These are phyloP conservation scores for Drosophila micromelanica DNA, from an alignment of 1,140 invertebrate species.

Conservation along the genomic window DNA sequence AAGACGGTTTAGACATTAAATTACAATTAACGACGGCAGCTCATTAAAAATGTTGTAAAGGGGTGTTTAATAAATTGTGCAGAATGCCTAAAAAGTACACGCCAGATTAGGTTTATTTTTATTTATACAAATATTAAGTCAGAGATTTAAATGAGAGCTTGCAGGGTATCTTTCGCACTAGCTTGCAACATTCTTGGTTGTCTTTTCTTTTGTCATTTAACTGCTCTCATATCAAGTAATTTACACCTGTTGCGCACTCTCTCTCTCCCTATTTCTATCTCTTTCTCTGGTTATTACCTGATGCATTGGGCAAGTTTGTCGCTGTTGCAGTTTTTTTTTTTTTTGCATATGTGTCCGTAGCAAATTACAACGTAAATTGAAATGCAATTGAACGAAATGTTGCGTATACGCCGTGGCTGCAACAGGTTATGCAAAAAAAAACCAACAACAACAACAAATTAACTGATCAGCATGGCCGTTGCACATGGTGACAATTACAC, in stretches of 20 bases:
- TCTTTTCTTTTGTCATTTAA: constrained; percentile 10
- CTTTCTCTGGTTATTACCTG: constrained; percentile 4
- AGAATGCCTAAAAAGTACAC: too few relatives aligned
- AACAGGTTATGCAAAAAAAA: constrained; percentile 64
- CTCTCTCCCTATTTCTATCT: not conserved
- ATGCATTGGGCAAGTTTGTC: constrained; percentile 45
- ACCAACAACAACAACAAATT: constrained; percentile 48
- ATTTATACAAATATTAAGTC: not conserved
- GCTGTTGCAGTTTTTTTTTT: constrained; percentile 32
- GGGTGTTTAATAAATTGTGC: too few relatives aligned
- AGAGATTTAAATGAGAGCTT: not conserved
- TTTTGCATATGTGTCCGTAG: constrained; percentile 58
- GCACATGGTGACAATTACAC: constrained; percentile 39
- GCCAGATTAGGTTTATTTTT: too few relatives aligned
- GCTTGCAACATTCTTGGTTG: not conserved
- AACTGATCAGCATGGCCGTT: constrained; percentile 48
- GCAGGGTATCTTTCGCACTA: not conserved
- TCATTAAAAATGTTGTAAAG: not conserved
- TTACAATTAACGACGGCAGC: constrained; percentile 25
- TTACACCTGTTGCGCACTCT: constrained; percentile 18
- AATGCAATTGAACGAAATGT: constrained; percentile 75
- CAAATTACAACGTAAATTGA: constrained; percentile 70
- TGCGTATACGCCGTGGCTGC: constrained; percentile 48
- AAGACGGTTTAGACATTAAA: not conserved
- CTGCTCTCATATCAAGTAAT: constrained; percentile 10